Conservation (phyloP, 2,113 vertebrate genomes). For the Nothoprocta perdicaria region DNA sequence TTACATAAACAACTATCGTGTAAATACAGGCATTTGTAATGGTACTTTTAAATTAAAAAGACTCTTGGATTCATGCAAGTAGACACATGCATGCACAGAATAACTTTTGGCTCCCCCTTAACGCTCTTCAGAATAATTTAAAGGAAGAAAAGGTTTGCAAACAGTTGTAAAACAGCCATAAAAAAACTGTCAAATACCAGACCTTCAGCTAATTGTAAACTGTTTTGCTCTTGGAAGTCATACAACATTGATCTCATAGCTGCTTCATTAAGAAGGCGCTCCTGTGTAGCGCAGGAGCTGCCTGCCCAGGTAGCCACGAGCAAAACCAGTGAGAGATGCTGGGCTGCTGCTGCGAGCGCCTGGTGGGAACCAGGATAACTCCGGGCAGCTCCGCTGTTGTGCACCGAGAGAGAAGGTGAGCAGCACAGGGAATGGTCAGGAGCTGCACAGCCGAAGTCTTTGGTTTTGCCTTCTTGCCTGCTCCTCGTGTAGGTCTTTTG, state of each 20-base stretch:
- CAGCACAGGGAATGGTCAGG: conserved; percentile 45
- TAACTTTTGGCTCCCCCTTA: conserved; percentile 63
- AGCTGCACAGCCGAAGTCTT: conserved; percentile 35
- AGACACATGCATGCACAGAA: conserved; percentile 59
- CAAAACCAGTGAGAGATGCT: conserved; percentile 43
- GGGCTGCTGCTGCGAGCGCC: conserved; percentile 43
- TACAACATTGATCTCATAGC: conserved; percentile 66
- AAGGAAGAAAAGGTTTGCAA: conserved; percentile 71
- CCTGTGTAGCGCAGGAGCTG: conserved; percentile 13
- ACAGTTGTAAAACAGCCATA: conserved; percentile 72
- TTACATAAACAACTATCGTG: conserved; percentile 66
- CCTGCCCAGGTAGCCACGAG: conserved; percentile 43
- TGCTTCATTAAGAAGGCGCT: conserved; percentile 54
- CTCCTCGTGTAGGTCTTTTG: conserved; percentile 12
- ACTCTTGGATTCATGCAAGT: conserved; percentile 54
- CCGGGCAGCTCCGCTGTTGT: conserved; percentile 47
- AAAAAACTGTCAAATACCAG: conserved; percentile 72
- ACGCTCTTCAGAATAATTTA: conserved; percentile 59
- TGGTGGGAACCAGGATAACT: conserved; percentile 55
- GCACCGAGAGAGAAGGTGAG: conserved; percentile 45
- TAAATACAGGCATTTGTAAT: conserved; percentile 67
- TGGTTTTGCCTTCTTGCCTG: not conserved
- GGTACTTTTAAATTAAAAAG: conserved; percentile 63
- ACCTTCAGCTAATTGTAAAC: conserved; percentile 70
- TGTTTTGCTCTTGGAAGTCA: conserved; percentile 60